These are phyloP conservation scores for Takifugu ocellatus DNA, from an alignment of 2,797 vertebrate species.

Conservation along the genomic window DNA sequence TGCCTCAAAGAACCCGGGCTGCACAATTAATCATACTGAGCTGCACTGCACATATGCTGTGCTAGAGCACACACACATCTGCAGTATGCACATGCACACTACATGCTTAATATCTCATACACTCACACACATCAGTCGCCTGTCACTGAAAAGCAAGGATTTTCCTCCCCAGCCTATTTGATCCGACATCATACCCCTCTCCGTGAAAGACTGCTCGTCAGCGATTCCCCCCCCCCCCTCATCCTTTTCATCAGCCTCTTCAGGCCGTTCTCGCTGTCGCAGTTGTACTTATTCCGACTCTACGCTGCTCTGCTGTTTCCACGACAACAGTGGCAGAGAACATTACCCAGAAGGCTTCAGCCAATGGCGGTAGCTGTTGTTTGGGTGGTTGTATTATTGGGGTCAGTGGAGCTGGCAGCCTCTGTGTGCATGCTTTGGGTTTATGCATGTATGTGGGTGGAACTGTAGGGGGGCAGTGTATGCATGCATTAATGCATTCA, in stretches of 20 bases:
- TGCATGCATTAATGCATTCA: slow-evolving; percentile 7
- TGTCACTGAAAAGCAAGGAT: slow-evolving; percentile 26
- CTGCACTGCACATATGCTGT: slow-evolving; percentile 33
- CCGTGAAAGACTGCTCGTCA: slow-evolving; percentile 40
- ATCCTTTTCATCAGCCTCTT: slow-evolving; percentile 22
- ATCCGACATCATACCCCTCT: slow-evolving; percentile 27
- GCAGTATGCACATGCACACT: slow-evolving; percentile 9
- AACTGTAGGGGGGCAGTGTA: not conserved
- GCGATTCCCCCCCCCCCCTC: slow-evolving; percentile 24
- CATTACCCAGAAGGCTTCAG: slow-evolving; percentile 53
- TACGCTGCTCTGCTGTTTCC: slow-evolving; percentile 68
- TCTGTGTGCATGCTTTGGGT: slow-evolving; percentile 27
- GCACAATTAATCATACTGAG: slow-evolving; percentile 48
- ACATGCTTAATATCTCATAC: slow-evolving; percentile 8
- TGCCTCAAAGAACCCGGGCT: slow-evolving; percentile 44
- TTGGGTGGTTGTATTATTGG: slow-evolving; percentile 57
- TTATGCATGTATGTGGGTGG: slow-evolving; percentile 12
- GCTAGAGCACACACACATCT: slow-evolving; percentile 3
- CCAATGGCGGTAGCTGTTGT: slow-evolving; percentile 61
- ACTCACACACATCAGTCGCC: slow-evolving; percentile 4
- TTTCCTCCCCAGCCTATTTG: slow-evolving; percentile 35
- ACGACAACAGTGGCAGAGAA: slow-evolving; percentile 77
- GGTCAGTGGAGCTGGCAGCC: slow-evolving; percentile 63
- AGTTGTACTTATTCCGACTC: slow-evolving; percentile 49
- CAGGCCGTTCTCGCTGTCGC: slow-evolving; percentile 16